Evolutionary conservation across 2,797 vertebrate species (phyloP).

Genomic region (Thaleichthys pacificus): DNA sequence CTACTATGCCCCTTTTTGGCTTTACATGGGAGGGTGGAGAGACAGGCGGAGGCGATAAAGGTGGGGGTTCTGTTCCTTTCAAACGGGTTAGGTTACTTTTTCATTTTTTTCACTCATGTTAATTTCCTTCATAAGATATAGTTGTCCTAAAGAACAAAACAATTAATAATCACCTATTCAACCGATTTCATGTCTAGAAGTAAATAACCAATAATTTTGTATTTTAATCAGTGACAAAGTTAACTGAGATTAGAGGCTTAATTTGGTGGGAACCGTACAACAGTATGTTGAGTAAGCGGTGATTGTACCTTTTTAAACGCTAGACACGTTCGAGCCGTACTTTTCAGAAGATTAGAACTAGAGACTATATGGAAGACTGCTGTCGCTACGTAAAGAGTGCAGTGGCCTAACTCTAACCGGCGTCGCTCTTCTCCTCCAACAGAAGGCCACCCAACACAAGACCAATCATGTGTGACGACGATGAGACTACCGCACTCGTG

Average conservation of each 20-base stretch:
- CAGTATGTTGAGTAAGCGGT: not conserved
- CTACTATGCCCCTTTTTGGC: conserved; percentile 54
- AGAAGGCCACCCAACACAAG: conserved; percentile 65
- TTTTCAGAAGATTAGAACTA: not conserved
- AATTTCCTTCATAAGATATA: not conserved
- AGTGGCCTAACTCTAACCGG: not conserved
- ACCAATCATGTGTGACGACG: conserved; percentile 92
- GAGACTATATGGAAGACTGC: not conserved
- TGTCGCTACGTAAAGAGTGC: not conserved
- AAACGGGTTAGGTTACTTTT: conserved; percentile 29
- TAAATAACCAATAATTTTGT: not conserved
- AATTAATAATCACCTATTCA: not conserved
- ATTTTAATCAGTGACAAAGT: not conserved
- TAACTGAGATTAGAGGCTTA: not conserved
- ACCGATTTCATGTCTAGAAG: not conserved
- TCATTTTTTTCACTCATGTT: not conserved
- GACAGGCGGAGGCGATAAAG: conserved; percentile 51
- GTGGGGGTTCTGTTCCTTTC: conserved; percentile 36
- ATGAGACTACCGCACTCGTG: conserved; percentile 92
- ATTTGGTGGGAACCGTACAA: not conserved
- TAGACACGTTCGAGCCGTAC: not conserved
- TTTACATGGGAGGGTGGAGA: conserved; percentile 46
- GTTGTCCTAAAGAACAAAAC: not conserved
- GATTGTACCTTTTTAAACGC: not conserved
- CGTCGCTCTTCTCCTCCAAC: not conserved